Percentiles rank a stretch among this genome's conserved stretches.
Conservation (phyloP, 2,888 invertebrate genomes). For the Rhagonycha lutea region DNA sequence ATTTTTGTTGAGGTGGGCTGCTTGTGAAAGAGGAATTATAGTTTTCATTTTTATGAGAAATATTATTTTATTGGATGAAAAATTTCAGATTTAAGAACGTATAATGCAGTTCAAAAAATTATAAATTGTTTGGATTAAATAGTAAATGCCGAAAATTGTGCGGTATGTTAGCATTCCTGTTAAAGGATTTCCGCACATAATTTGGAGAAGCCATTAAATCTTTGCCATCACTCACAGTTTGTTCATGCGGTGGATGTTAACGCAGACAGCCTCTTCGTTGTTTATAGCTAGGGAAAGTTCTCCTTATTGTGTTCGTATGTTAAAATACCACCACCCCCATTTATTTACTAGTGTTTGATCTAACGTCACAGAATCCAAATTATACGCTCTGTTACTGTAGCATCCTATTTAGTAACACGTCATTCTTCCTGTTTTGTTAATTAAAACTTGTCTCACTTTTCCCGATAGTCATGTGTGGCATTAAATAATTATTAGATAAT, state of each 20-base stretch:
- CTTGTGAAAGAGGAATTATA: neutral
- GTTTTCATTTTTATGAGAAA: neutral
- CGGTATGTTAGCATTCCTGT: neutral
- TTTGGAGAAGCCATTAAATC: constrained; percentile 17
- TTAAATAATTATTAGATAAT: neutral
- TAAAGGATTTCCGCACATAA: constrained; percentile 14
- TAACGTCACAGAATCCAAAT: constrained; percentile 42
- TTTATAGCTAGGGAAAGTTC: constrained; percentile 31
- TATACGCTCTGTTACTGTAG: constrained; percentile 40
- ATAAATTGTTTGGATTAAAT: neutral
- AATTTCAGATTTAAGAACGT: neutral
- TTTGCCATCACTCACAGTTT: constrained; percentile 24
- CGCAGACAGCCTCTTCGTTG: constrained; percentile 14
- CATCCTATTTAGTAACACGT: constrained; percentile 42
- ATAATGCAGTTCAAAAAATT: neutral
- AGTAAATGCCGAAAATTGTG: neutral
- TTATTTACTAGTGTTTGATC: constrained; percentile 37
- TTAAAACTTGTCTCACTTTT: constrained; percentile 17
- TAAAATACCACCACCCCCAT: constrained; percentile 36
- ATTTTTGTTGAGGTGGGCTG: neutral
- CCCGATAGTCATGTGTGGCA: neutral
- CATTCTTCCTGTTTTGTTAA: constrained; percentile 44
- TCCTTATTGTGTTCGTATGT: constrained; percentile 38
- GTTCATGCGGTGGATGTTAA: constrained; percentile 20
- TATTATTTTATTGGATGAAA: too few relatives aligned